Conservation (phyloP, 30 jellyfish, hydroid and myxozoan species). For the Turritopsis rubra region DNA sequence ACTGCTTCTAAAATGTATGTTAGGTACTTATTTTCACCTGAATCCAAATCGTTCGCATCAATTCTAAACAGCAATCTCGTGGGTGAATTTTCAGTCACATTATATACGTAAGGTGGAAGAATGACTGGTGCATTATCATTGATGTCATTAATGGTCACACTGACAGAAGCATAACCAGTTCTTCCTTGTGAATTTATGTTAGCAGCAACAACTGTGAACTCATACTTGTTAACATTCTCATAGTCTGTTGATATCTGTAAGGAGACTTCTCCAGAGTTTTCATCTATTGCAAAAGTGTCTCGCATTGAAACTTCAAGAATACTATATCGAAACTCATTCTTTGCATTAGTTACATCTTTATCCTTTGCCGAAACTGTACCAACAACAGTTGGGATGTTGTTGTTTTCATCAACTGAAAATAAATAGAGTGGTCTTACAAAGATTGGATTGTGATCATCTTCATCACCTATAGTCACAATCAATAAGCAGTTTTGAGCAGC, state of each 20-base stretch:
- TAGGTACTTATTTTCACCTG: slow-evolving; percentile 36
- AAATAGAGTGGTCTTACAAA: neutral
- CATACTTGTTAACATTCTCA: slow-evolving; percentile 25
- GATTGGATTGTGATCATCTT: neutral
- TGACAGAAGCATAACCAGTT: slow-evolving; percentile 41
- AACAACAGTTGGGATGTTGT: neutral
- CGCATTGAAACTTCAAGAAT: neutral
- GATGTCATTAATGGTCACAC: slow-evolving; percentile 59
- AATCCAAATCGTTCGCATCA: slow-evolving; percentile 44
- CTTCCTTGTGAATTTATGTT: neutral
- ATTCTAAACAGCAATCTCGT: slow-evolving; percentile 35
- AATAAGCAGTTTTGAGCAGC: slow-evolving; percentile 8
- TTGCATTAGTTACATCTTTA: neutral
- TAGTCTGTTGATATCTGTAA: slow-evolving; percentile 45
- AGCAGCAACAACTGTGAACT: slow-evolving; percentile 11
- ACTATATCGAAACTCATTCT: neutral
- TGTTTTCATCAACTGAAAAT: slow-evolving; percentile 20
- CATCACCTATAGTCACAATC: neutral
- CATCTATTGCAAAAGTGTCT: slow-evolving; percentile 34
- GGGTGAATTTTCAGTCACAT: slow-evolving; percentile 27
- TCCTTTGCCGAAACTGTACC: slow-evolving; percentile 32
- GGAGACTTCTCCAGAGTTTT: slow-evolving; percentile 42
- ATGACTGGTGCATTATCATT: slow-evolving; percentile 83
- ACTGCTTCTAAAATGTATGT: neutral
- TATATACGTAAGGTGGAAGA: slow-evolving; percentile 5